A percentile compares a stretch with the other conserved stretches of the same genome.
Evolutionary conservation across 1,140 invertebrate genomes (phyloP).

Genomic region (Platyscapa corneri): DNA sequence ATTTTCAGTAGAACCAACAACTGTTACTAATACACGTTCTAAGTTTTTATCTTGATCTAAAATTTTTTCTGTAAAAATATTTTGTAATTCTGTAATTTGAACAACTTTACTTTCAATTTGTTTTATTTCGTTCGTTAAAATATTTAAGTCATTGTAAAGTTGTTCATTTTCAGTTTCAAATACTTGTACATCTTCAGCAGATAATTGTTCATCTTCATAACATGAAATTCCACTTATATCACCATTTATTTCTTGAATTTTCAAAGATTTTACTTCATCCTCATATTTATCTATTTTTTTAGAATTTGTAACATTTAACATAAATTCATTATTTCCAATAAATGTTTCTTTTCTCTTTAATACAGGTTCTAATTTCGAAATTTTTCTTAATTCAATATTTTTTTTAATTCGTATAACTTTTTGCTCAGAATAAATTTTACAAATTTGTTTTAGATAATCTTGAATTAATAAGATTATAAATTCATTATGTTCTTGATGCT

Average conservation of each 20-base stretch:
- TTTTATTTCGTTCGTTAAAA: slow-evolving; percentile 82
- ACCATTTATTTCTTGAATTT: slow-evolving; percentile 68
- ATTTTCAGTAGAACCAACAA: slow-evolving; percentile 94
- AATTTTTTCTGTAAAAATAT: slow-evolving; percentile 98
- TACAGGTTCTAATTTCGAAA: slow-evolving; percentile 80
- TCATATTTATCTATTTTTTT: slow-evolving; percentile 51
- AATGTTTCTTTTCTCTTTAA: slow-evolving; percentile 59
- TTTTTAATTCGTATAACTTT: slow-evolving; percentile 90
- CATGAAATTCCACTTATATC: slow-evolving; percentile 60
- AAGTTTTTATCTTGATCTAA: slow-evolving; percentile 95
- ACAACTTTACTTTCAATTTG: slow-evolving; percentile 94
- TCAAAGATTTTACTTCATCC: slow-evolving; percentile 62
- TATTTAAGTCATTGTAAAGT: slow-evolving; percentile 90
- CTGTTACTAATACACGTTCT: slow-evolving; percentile 89
- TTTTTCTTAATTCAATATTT: slow-evolving; percentile 86
- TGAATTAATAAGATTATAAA: slow-evolving; percentile 84
- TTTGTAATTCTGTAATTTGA: slow-evolving; percentile 96
- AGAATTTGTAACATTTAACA: slow-evolving; percentile 61
- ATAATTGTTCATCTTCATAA: slow-evolving; percentile 79
- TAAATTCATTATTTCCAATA: slow-evolving; percentile 45
- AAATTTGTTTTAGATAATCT: slow-evolving; percentile 87
- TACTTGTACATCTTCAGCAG: slow-evolving; percentile 92
- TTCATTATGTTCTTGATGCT: slow-evolving; percentile 84
- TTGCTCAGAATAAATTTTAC: slow-evolving; percentile 91
- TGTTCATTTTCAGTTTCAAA: slow-evolving; percentile 90